Base-by-base conservation (phyloP, 1,140 invertebrate species). In the Lepidostoma basale region DNA sequence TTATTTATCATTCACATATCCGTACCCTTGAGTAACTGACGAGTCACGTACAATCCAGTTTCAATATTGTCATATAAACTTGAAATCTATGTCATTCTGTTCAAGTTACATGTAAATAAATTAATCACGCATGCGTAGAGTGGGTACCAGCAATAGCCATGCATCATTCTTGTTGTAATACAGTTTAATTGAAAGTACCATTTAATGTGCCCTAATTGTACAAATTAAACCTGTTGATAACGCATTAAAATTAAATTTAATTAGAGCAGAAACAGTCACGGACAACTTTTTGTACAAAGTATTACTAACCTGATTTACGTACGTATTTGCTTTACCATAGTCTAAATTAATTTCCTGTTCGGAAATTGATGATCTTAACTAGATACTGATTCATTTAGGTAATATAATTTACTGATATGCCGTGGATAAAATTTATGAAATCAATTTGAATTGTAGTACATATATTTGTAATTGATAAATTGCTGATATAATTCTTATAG, bases 261-360 rank as follows among this genome's bases (percentile, higher is more conserved):
- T 59, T 59, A 59, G 54, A 36, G 10, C 30, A 39, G 36, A 59
- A 25, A 12, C 54, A 5, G 18, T 18, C n/a, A 45, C 10, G 18
- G 26, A 40, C 30, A 0, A n/a, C 8, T 59, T 59, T 59, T 39
- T n/a, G 20, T 59, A 20, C n/a, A 1, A 9, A 59, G 54, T 39
- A 39, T 14, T 40, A 40, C 30, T 59, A 59, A 59, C 54, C 54
- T 59, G 54, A 59, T 59, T 59, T n/a, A n/a, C n/a, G n/a, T n/a
- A 47, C 18, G 20, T 59, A 59, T 59, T 39, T 40, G 54, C 33
- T 59, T 40, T 23, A 59, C 22, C 36, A 18, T 20, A 23, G 12
- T 14, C 28, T 12, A 6, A 30, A 40, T 59, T 40, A 59, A 59
- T 59, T 59, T 59, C 54, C 54, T 59, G 54, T 59, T 59, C 33